phyloP scores from a whole-genome alignment of 1,140 invertebrate species.

The Chlorops oryzae region DNA sequence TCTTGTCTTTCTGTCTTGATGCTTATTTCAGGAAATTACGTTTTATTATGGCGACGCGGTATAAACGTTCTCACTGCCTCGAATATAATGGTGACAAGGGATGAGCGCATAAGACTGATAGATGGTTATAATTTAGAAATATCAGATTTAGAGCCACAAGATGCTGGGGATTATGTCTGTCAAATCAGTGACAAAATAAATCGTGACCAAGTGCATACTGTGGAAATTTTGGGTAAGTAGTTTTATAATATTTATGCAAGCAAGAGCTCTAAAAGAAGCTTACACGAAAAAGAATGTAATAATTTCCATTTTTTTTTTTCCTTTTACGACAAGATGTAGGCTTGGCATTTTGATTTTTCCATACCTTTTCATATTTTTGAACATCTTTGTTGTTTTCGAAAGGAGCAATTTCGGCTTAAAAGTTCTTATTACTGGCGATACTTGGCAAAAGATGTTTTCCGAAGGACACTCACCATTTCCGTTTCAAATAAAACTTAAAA shows the following conservation, averaged over 20 bases:
- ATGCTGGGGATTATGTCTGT: conserved; percentile 55
- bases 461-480: no score
- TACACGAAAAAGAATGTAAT: not conserved
- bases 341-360: no score
- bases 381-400: no score
- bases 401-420: no score
- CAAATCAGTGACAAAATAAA: conserved; percentile 62
- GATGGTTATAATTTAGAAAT: conserved; percentile 65
- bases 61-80: conserved; percentile 61
- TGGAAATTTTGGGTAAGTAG: conserved; percentile 47
- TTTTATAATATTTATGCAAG: not conserved
- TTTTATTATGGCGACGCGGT: conserved; percentile 61
- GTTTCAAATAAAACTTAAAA: no score
- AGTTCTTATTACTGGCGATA: no score
- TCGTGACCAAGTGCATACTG: conserved; percentile 53
- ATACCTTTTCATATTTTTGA: no score
- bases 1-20: conserved; percentile 3
- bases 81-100: conserved; percentile 63
- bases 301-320: conserved; percentile 4
- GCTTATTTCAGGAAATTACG: conserved; percentile 53
- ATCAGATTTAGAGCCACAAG: conserved; percentile 53
- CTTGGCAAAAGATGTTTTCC: no score
- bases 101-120: conserved; percentile 59
- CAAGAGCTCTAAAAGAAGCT: not conserved
- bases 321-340: no score